A percentile compares a stretch with the other conserved stretches of the same genome.
These are phyloP conservation scores for Agonopterix alstromeriana DNA, from an alignment of 2,888 invertebrate genomes.

Conservation along the genomic window DNA sequence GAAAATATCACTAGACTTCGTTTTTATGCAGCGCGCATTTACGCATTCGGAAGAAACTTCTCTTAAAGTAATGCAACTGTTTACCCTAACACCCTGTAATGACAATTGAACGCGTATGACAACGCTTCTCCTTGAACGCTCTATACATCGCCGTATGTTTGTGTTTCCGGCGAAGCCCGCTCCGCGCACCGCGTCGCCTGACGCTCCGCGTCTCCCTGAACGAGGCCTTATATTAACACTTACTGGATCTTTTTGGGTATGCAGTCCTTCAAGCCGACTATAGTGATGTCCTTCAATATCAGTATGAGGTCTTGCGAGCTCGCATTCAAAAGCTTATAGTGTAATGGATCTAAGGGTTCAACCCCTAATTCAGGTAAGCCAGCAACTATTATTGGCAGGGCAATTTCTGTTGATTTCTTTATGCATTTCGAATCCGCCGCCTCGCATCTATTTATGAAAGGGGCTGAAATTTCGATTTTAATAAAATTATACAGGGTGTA, in stretches of 20 bases:
- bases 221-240: conserved; percentile 16
- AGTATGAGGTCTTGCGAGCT: conserved; percentile 32
- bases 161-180: too few relatives aligned
- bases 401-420: conserved; percentile 24
- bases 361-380: conserved; percentile 39
- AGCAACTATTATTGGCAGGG: conserved; percentile 25
- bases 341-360: conserved; percentile 34
- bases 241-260: conserved; percentile 30
- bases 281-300: conserved; percentile 23
- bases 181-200: too few relatives aligned
- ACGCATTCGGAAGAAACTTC: too few relatives aligned
- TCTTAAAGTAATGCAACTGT: too few relatives aligned
- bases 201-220: too few relatives aligned
- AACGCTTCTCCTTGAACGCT: too few relatives aligned
- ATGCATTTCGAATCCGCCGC: conserved; percentile 37
- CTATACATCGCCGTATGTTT: too few relatives aligned
- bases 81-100: too few relatives aligned
- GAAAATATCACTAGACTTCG: too few relatives aligned
- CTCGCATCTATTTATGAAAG: conserved; percentile 37
- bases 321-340: conserved; percentile 34
- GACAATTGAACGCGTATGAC: too few relatives aligned
- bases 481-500: too few relatives aligned
- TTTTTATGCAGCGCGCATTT: too few relatives aligned
- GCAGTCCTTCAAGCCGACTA: conserved; percentile 38
- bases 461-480: conserved; percentile 16